Percentiles rank a stretch among this genome's conserved stretches.
Conservation (phyloP, 2,888 invertebrate genomes). For the Cheilosia impressa region DNA sequence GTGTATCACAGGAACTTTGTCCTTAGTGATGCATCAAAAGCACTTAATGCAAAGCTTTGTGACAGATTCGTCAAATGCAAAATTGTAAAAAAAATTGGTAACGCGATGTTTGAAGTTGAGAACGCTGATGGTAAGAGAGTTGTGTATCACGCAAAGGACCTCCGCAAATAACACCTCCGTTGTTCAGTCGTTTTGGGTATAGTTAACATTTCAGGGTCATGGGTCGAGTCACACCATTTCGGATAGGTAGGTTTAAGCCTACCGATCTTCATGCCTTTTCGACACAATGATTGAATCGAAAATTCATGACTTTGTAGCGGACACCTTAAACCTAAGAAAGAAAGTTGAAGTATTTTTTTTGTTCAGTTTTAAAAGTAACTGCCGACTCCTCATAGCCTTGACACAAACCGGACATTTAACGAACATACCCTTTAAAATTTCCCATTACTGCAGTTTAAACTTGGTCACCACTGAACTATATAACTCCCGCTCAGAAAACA, state of each 20-base stretch:
- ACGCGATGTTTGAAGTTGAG: not conserved
- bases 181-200: not conserved
- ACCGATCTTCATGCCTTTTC: not conserved
- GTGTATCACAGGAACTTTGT: not conserved
- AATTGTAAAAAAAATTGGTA: not conserved
- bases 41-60: not conserved
- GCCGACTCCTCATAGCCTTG: not conserved
- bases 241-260: not conserved
- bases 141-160: not conserved
- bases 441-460: not conserved
- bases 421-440: not conserved
- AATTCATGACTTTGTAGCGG: not conserved
- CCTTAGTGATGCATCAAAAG: not conserved
- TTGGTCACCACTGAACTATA: not conserved
- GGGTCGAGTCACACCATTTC: not conserved
- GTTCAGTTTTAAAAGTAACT: not conserved
- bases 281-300: not conserved
- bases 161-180: not conserved
- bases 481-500: not conserved
- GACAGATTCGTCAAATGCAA: not conserved
- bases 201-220: not conserved
- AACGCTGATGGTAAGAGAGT: not conserved
- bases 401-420: constrained; percentile 1
- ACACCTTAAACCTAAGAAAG: not conserved
- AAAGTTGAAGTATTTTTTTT: not conserved